Conservation (phyloP, 2,888 invertebrate genomes). For the Neoitamus cyanurus region DNA sequence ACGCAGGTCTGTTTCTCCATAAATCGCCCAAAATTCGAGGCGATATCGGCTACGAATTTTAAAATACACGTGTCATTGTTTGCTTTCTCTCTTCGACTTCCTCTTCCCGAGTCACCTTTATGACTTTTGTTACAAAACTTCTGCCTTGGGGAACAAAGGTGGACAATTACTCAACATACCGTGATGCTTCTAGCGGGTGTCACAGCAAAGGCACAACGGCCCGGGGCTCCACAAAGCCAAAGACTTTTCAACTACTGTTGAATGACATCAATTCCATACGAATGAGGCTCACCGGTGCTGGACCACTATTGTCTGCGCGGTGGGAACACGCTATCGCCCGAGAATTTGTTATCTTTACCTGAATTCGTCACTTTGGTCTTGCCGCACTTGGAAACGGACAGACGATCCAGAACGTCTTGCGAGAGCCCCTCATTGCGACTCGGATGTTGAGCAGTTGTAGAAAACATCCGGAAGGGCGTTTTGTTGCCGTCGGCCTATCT, state of each 20-base stretch:
- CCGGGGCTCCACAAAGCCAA: background rate
- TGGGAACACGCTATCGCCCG: conserved; percentile 34
- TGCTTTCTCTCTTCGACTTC: conserved; percentile 13
- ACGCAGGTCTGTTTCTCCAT: background rate
- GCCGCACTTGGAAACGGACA: conserved; percentile 44
- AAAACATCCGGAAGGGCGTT: conserved; percentile 51
- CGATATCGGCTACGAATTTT: conserved; percentile 29
- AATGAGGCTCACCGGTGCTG: conserved; percentile 24
- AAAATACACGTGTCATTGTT: conserved; percentile 45
- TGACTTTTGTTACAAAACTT: conserved; percentile 37
- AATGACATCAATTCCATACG: conserved; percentile 40
- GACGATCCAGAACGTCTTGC: conserved; percentile 25
- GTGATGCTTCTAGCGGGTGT: conserved; percentile 18
- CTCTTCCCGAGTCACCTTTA: conserved; percentile 36
- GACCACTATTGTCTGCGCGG: background rate
- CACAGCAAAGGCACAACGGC: background rate
- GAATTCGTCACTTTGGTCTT: conserved; percentile 43
- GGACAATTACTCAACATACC: conserved; percentile 38
- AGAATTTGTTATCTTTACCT: conserved; percentile 47
- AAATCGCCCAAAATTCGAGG: conserved; percentile 21
- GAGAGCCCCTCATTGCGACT: background rate
- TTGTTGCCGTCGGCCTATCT: conserved; percentile 40
- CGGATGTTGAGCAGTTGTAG: conserved; percentile 46
- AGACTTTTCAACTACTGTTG: conserved; percentile 34
- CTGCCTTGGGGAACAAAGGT: conserved; percentile 8